These are phyloP conservation scores for Percopsis transmontana DNA, from an alignment of 2,113 vertebrate genomes.

Conservation along the genomic window DNA sequence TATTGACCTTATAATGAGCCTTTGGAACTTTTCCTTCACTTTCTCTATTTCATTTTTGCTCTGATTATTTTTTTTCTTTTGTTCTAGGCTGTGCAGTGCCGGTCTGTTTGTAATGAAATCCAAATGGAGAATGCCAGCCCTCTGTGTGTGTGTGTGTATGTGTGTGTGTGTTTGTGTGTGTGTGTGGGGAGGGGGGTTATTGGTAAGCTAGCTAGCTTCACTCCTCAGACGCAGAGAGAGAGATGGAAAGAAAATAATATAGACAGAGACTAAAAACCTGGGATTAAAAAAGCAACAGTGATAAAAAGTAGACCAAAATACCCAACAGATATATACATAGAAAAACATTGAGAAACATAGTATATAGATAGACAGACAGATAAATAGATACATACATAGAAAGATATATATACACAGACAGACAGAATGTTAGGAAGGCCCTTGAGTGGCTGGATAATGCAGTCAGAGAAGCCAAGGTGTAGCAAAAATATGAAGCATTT, in stretches of 20 bases:
- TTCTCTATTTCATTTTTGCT: conserved; percentile 20
- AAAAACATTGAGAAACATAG: neutral
- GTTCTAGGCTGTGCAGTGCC: conserved; percentile 47
- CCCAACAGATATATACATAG: neutral
- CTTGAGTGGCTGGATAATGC: too few relatives aligned
- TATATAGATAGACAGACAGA: conserved; percentile 4
- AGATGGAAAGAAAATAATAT: neutral
- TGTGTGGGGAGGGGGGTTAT: neutral
- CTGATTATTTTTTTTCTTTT: conserved; percentile 61
- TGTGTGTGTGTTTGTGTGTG: too few relatives aligned
- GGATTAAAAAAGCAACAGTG: too few relatives aligned
- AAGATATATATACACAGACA: neutral
- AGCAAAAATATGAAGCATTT: too few relatives aligned
- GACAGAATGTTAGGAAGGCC: neutral
- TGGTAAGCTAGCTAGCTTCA: neutral
- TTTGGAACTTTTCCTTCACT: conserved; percentile 43
- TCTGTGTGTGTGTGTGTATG: too few relatives aligned
- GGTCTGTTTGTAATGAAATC: conserved; percentile 70
- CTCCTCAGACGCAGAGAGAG: neutral
- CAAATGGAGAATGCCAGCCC: conserved; percentile 59
- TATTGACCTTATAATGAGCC: conserved; percentile 62
- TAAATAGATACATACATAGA: neutral
- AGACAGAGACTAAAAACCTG: neutral
- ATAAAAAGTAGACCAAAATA: too few relatives aligned
- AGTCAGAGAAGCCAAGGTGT: too few relatives aligned